Base-by-base conservation (phyloP, 1,140 invertebrate genomes). In the Caenorhabditis remanei region DNA sequence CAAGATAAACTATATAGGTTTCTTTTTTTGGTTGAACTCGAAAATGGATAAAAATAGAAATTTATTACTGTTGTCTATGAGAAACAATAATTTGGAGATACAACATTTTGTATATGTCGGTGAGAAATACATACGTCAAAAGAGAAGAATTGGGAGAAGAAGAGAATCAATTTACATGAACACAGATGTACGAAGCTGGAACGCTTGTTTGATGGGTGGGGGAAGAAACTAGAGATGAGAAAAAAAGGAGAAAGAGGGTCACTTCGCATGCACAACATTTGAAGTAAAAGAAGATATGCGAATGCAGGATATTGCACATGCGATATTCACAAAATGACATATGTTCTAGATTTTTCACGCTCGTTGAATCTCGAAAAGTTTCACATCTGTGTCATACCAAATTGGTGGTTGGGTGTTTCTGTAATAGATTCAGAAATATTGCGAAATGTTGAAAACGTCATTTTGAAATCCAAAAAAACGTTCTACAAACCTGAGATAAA, bases 311-410 rank as follows among this genome's bases (percentile, higher is more conserved):
- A 85, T 24, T 58, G 53, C 41, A 79, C 71, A 79, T 50, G 71
- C 71, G 71, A 79, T 79, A 79, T 79, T 79, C n/a, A 24, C 5
- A 79, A 75, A 50, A 14, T 79, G 71, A 79, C 71, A 79, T 53
- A 50, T 79, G 71, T 79, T 79, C 71, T 79, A 24, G 56, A 83
- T 48, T 61, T 43, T 82, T 90, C 87, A 92, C 32, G 89, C 65
- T 83, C 88, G 90, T 92, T 98, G 96, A 90, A 98, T 97, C 94
- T 99, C 98, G 94, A 99, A 99, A 75, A 99, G 94, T 93, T 98
- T 98, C 9, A 99, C 97, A 93, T 98, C 96, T 0, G 98, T 99
- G 92, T 99, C 98, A 93, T 98, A 99, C 98, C 98, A 99, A 90
- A 99, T 97, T 0, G 98, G 97, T 32, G 98, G 98, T 93, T 99